Base-by-base conservation (phyloP, 37 sponge, comb jelly and placozoan species). In the Cladorhizidae sp. region DNA sequence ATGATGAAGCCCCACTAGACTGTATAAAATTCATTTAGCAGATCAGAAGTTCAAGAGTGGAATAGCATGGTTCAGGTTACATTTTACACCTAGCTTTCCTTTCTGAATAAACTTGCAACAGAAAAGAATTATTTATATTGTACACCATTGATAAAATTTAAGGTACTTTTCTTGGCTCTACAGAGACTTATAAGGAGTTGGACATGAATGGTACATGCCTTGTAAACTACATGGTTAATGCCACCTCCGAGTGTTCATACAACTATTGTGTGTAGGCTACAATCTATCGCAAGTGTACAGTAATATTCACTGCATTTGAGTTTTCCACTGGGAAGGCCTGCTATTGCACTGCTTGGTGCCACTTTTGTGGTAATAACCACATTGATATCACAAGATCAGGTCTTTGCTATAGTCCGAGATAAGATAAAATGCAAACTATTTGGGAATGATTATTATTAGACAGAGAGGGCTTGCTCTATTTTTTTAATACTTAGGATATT, bases 391-490 rank as follows among this genome's bases (percentile, higher is more conserved):
- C 95, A 94, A 77, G 57, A 39, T 2, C 88, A 90, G 2, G 91
- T 88, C 42, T 90, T 80, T 68, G 74, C 79, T 11, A 72, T 94
- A 21, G 70, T 80, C 23, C 79, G 78, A 40, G 85, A 77, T 28
- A 32, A 20, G 92, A 77, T 32, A 84, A 90, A 50, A 70, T 94
- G 57, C 85, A 87, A 73, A 94, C 95, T 0, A 83, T 94, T 70
- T 94, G 1, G 95, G 95, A 2, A 94, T 94, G 95, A 81, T 56
- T 94, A 94, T 75, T 87, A 83, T 55, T n/a, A n/a, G 95, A 94
- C 50, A 73, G 95, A 12, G 95, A 94, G 43, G 95, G 91, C 20
- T 40, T 94, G 1, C 80, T 94, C 1, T 65, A 77, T 22, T 64
- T 80, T n/a, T 17, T 56, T 90, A 3, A 76, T 86, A 7, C 70